These are phyloP conservation scores for Stegastes partitus DNA, from an alignment of 2,113 vertebrate genomes.

Conservation along the genomic window DNA sequence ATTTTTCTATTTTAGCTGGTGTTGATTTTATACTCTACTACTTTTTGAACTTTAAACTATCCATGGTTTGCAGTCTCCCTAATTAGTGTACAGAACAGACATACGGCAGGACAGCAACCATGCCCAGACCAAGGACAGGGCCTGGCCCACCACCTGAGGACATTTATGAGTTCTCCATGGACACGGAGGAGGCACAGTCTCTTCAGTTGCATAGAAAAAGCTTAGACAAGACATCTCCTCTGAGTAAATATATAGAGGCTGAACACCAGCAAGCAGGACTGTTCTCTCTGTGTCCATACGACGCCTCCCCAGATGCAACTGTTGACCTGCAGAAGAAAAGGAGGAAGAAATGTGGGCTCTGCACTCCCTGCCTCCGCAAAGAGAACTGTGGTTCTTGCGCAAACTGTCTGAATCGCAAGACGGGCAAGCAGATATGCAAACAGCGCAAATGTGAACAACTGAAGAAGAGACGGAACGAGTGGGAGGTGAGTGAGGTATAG, in stretches of 20 bases:
- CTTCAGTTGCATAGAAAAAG: slow-evolving; percentile 41
- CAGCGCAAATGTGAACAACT: slow-evolving; percentile 90
- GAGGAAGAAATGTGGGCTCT: slow-evolving; percentile 89
- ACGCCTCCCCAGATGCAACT: slow-evolving; percentile 50
- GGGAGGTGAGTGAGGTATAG: slow-evolving; percentile 65
- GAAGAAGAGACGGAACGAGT: slow-evolving; percentile 81
- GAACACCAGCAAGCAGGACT: slow-evolving; percentile 84
- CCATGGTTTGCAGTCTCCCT: background rate
- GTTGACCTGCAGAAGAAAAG: slow-evolving; percentile 83
- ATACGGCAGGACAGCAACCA: slow-evolving; percentile 53
- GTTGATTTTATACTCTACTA: slow-evolving; percentile 15
- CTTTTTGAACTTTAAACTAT: slow-evolving; percentile 8
- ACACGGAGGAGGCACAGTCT: slow-evolving; percentile 66
- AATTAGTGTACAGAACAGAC: slow-evolving; percentile 1
- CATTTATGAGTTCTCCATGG: slow-evolving; percentile 69
- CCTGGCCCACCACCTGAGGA: slow-evolving; percentile 55
- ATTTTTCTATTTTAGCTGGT: slow-evolving; percentile 2
- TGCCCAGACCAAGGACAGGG: slow-evolving; percentile 66
- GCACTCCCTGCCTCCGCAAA: slow-evolving; percentile 87
- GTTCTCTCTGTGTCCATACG: slow-evolving; percentile 65
- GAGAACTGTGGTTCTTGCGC: slow-evolving; percentile 90
- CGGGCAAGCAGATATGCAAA: slow-evolving; percentile 92
- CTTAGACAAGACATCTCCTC: slow-evolving; percentile 71
- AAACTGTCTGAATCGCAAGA: slow-evolving; percentile 90
- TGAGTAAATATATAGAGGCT: slow-evolving; percentile 80